Base-by-base conservation (phyloP, 1,140 invertebrate species). In the Zaprionus kolodkinae region DNA sequence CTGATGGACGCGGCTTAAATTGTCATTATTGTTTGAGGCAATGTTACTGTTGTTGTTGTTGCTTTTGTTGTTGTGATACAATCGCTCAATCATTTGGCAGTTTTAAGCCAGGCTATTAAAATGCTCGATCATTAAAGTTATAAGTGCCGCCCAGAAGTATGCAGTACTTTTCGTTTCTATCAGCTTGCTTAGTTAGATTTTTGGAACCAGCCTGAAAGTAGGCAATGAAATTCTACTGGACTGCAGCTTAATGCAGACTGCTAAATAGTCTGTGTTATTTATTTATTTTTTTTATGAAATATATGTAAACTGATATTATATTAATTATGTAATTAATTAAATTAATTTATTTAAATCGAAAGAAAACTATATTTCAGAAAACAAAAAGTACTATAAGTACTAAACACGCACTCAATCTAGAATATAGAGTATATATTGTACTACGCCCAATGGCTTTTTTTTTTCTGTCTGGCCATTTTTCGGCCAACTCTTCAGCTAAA, bases 1-100 rank as follows among this genome's bases (percentile, higher is more conserved):
- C 69, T 72, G 59, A 79, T 57, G 72, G 62, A 65, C 50, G 73
- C 81, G 75, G 50, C 67, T 81, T 71, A 76, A 68, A 65, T 57
- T 68, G 64, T 65, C 68, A 72, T 70, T 86, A 72, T 64, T 74
- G 57, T 60, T 54, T 11, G 61, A 62, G 17, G 0, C 17, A 45
- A 45, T 35, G 13, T 55, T 55, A 10, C 4, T 45, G n/a, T 33
- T 55, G 35, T 25, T 55, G 36, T 57, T 48, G 9, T 9, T 21
- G 7, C 25, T n/a, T n/a, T 17, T 17, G 15, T 17, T 30, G 45
- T 36, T 43, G 17, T 60, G 55, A 12, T n/a, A 54, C 36, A 68
- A 78, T 69, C 72, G 68, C 68, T 76, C 73, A 76, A 72, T 76
- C 73, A 72, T 60, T 60, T 64, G 36, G 33, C 60, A 71, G 55